Evolutionary conservation across 2,113 vertebrate genomes (phyloP).

Genomic region (Gobiocypris rarus): DNA sequence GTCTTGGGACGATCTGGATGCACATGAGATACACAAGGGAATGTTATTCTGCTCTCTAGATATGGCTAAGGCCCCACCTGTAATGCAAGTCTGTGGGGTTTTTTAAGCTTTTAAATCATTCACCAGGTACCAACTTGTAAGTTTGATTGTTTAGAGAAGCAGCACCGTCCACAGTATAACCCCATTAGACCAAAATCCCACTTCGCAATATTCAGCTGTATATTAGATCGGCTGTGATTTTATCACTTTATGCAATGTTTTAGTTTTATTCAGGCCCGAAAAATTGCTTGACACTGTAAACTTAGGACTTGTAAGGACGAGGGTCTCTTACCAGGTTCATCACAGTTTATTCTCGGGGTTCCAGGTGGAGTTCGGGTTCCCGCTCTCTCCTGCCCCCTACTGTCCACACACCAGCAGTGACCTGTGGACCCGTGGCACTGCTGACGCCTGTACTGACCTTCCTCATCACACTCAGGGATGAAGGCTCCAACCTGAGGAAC

Average conservation of each 20-base stretch:
- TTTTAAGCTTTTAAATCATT: neutral
- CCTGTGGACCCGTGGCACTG: conserved; percentile 78
- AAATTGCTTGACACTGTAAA: too few relatives aligned
- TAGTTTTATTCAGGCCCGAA: too few relatives aligned
- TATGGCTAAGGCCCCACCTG: neutral
- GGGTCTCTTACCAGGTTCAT: conserved; percentile 75
- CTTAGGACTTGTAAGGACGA: too few relatives aligned
- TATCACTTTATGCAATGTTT: too few relatives aligned
- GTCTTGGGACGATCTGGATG: conserved; percentile 61
- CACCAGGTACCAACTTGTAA: neutral
- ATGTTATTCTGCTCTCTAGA: neutral
- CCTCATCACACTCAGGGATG: conserved; percentile 77
- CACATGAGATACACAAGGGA: conserved; percentile 52
- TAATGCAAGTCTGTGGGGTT: neutral
- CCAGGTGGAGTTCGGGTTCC: conserved; percentile 70
- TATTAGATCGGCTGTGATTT: neutral
- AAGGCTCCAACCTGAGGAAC: conserved; percentile 56
- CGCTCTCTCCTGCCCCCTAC: conserved; percentile 66
- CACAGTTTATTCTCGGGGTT: conserved; percentile 60
- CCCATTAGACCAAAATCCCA: neutral
- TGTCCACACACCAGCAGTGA: conserved; percentile 80
- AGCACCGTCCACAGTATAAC: neutral
- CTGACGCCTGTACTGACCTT: conserved; percentile 73
- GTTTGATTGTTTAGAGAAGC: neutral
- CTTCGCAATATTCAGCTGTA: neutral